A percentile compares a stretch with the other conserved stretches of the same genome.
Conservation (phyloP, 2,113 vertebrate species). For the Eurystomus gularis region DNA sequence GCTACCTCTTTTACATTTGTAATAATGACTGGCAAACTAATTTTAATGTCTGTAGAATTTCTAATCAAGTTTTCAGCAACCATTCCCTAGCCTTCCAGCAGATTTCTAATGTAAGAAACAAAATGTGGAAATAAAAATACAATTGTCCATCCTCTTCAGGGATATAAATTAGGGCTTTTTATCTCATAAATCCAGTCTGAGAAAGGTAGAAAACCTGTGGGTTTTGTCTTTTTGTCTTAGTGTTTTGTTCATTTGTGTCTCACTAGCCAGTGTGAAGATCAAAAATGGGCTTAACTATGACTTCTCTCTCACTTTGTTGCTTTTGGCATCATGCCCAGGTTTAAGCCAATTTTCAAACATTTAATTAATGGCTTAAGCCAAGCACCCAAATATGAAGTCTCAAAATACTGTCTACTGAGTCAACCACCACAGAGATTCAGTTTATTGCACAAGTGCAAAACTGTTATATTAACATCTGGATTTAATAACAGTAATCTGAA, state of each 20-base stretch:
- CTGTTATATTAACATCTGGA: conserved; percentile 43
- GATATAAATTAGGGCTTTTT: not conserved
- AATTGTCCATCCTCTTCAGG: not conserved
- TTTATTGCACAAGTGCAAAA: conserved; percentile 33
- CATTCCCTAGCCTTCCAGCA: not conserved
- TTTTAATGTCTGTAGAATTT: not conserved
- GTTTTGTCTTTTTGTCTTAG: not conserved
- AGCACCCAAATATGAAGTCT: conserved; percentile 18
- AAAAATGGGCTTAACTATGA: not conserved
- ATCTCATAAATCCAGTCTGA: not conserved
- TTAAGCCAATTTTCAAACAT: conserved; percentile 49
- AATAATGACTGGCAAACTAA: not conserved
- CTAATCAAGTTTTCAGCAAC: not conserved
- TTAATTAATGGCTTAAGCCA: conserved; percentile 32
- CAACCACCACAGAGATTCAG: not conserved
- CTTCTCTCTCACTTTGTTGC: not conserved
- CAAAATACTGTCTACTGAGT: conserved; percentile 33
- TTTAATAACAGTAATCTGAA: conserved; percentile 49
- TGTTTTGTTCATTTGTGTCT: not conserved
- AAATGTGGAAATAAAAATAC: not conserved
- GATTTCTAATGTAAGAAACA: not conserved
- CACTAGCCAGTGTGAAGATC: not conserved
- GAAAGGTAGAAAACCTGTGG: not conserved
- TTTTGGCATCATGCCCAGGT: not conserved
- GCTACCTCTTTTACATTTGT: not conserved